Evolutionary conservation across 2,888 invertebrate genomes (phyloP).

Genomic region (Mimas tiliae): DNA sequence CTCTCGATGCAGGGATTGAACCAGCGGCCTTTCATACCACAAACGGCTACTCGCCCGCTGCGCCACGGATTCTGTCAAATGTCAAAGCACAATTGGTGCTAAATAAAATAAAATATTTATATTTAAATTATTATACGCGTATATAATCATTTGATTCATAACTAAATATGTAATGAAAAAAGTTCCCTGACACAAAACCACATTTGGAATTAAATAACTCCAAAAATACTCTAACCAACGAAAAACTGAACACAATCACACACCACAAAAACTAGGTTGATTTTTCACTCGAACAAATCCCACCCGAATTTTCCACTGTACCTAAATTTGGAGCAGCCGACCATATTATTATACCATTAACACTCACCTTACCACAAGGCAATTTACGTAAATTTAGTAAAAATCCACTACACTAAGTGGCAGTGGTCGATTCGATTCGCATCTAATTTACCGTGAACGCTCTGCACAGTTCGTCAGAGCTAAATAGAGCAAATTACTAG

Average conservation of each 20-base stretch:
- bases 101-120: too few relatives aligned
- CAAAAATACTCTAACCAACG: neutral
- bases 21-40: too few relatives aligned
- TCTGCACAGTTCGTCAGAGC: conserved; percentile 47
- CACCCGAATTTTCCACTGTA: conserved; percentile 8
- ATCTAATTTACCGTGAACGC: conserved; percentile 46
- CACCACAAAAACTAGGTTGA: conserved; percentile 4
- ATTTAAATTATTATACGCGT: too few relatives aligned
- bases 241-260: conserved; percentile 17
- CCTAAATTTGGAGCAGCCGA: conserved; percentile 10
- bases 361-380: conserved; percentile 19
- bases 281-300: conserved; percentile 15
- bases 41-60: too few relatives aligned
- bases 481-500: conserved; percentile 66
- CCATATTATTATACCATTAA: conserved; percentile 24
- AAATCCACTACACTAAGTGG: conserved; percentile 24
- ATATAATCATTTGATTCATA: neutral
- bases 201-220: conserved; percentile 3
- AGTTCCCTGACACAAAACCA: conserved; percentile 18
- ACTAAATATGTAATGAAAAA: neutral
- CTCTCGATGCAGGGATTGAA: too few relatives aligned
- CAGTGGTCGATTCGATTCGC: conserved; percentile 35
- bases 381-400: conserved; percentile 14
- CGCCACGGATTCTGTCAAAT: too few relatives aligned
- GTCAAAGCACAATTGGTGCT: too few relatives aligned